These are phyloP conservation scores for Podarcis raffonei DNA, from an alignment of 2,113 vertebrate species.

Conservation along the genomic window DNA sequence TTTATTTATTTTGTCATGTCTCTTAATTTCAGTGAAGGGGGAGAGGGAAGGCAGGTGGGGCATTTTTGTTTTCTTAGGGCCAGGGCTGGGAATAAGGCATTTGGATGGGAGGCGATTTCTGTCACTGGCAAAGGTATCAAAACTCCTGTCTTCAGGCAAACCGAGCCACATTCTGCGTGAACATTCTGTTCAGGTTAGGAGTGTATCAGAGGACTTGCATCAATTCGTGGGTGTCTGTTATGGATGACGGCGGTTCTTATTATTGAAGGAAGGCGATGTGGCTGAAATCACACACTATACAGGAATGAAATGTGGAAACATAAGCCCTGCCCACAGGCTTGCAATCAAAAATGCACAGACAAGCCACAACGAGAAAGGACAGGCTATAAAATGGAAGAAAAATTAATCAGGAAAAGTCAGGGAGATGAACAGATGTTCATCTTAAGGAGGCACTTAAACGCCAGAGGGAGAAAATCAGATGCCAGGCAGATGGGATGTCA, in stretches of 20 bases:
- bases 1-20: constrained; percentile 33
- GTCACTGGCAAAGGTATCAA: background rate
- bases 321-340: background rate
- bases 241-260: no score
- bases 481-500: background rate
- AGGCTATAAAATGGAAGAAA: background rate
- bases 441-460: background rate
- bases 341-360: background rate
- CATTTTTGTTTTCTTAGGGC: background rate
- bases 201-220: background rate
- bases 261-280: background rate
- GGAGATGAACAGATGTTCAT: background rate
- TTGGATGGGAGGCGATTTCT: background rate
- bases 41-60: background rate
- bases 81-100: background rate
- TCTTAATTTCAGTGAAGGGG: background rate
- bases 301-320: background rate
- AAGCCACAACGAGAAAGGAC: no score
- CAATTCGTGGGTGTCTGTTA: no score
- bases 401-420: background rate
- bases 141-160: background rate
- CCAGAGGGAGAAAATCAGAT: background rate
- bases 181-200: background rate
- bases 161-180: background rate
- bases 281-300: background rate